Base-by-base conservation (phyloP, 2,888 invertebrate species). In the Vanessa cardui region DNA sequence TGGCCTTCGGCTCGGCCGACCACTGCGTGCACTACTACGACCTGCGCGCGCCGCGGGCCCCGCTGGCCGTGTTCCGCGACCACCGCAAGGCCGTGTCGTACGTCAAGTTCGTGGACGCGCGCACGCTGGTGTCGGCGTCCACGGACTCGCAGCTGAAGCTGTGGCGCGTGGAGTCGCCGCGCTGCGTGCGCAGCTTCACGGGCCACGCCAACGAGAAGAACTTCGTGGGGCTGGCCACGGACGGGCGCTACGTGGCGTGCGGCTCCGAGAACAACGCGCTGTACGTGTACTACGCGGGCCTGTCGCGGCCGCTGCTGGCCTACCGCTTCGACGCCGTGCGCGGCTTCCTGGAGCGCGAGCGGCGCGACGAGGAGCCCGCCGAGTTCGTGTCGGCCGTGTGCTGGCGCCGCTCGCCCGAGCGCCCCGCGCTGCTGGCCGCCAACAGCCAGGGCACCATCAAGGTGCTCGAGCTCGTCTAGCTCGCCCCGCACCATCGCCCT, bases 21-120 rank as follows among this genome's bases (percentile, higher is more conserved):
- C 98, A 98, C 87, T 98, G 97, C 92, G 98, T 99, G 63, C 98
- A 99, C 87, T 98, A 98, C 84, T 99, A 98, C 87, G 99, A 99
- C 91, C 93, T 99, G 74, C 93, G 98, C 47, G 96, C 97, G 75
- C 95, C 97, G 81, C 95, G 96, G 68, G 95, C 96, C 73, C 96
- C 98, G 0, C 93, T 98, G 20, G 95, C 95, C 67, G 94, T 98
- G 15, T 97, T 98, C 83, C 95, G 96, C 77, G 98, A 98, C 46
- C 98, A 99, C 84, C 94, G 96, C 72, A 98, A 98, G 85, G 98
- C 98, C 0, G 98, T 98, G 0, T 98, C 98, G 1, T 98, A 98
- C 88, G 98, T 98, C 0, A 97, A 97, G 86, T 98, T 98, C 86
- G 93, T 98, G 58, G 97, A 97, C 84, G 94, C 95, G 63, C 94